Conservation (phyloP, 2,113 vertebrate species). For the Cercopithecus mona region DNA sequence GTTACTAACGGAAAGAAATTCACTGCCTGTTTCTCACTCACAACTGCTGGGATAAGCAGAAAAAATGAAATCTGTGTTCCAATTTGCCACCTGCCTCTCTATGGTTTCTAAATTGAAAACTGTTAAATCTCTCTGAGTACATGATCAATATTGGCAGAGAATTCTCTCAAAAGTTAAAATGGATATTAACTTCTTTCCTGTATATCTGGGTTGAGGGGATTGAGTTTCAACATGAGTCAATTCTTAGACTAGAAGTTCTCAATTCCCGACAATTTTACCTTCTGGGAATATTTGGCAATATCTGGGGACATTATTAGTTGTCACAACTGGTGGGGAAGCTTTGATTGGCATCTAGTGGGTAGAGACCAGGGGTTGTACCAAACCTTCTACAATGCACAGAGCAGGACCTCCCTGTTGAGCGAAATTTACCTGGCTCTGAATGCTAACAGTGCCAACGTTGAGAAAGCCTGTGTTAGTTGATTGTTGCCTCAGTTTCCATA, state of each 20-base stretch:
- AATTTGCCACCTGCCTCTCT: conserved; percentile 48
- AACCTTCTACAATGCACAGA: fast-evolving
- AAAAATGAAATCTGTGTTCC: conserved; percentile 1
- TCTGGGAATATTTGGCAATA: not conserved
- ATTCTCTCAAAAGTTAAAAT: not conserved
- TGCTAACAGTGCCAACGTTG: fast-evolving
- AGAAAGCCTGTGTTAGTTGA: fast-evolving
- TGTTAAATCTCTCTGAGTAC: not conserved
- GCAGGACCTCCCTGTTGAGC: fast-evolving
- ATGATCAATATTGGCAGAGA: not conserved
- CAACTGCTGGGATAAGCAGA: not conserved
- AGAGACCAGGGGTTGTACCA: not conserved
- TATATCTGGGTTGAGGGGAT: not conserved
- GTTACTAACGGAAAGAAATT: conserved; percentile 23
- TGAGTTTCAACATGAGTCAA: not conserved
- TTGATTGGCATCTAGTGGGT: too few relatives aligned
- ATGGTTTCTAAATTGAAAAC: conserved; percentile 35
- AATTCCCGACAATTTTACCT: fast-evolving
- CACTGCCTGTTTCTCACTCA: conserved; percentile 8
- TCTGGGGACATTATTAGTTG: not conserved
- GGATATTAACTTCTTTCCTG: not conserved
- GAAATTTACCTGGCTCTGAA: not conserved
- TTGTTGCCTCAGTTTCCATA: too few relatives aligned
- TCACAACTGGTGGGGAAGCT: not conserved
- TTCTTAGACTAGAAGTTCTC: not conserved